Base-by-base conservation (phyloP, 2,113 vertebrate species). In the Aythya baeri region DNA sequence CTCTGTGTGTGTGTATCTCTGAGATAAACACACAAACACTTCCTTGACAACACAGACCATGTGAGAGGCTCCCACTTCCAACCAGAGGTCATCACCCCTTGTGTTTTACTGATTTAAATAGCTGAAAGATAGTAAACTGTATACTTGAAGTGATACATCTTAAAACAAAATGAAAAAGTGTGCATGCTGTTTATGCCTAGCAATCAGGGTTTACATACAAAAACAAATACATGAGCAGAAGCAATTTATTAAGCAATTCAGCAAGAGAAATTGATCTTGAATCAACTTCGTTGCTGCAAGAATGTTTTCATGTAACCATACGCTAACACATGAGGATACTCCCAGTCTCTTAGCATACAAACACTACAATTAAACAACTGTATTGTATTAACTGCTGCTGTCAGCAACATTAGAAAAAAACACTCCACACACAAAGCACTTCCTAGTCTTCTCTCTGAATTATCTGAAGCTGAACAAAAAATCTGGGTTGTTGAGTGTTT, bases 41-140 rank as follows among this genome's bases (percentile, higher is more conserved):
- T 88, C 82, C 84, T 68, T 91, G 84, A 91, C 86, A 96, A 92
- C 88, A 76, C 92, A 82, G 54, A 91, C 34, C 70, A 86, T 1
- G 43, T 91, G 86, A 96, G 77, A 84, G 61, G 41, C 29, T 89
- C 49, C n/a, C 54, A 20, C 17, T 89, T 86, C 58, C 84, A 89
- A 80, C 57, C 71, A 92, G 29, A 82, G 54, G 77, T 90, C 89
- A 93, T 58, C 49, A 57, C 7, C 58, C 43, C 70, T 84, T 2
- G 0, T 58, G 46, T 61, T 68, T 20, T 38, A 75, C 8, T 49
- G 70, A 18, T 54, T 83, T 84, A 72, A 76, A 44, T 21, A 49
- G 52, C 83, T 75, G 26, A 86, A 86, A 13, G 26, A 55, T 2
- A 72, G 22, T 17, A 50, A 83, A 22, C 6, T 9, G 6, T 7